A percentile compares a stretch with the other conserved stretches of the same genome.
Conservation (phyloP, 2,888 invertebrate species). For the Hypercompe scribonia region DNA sequence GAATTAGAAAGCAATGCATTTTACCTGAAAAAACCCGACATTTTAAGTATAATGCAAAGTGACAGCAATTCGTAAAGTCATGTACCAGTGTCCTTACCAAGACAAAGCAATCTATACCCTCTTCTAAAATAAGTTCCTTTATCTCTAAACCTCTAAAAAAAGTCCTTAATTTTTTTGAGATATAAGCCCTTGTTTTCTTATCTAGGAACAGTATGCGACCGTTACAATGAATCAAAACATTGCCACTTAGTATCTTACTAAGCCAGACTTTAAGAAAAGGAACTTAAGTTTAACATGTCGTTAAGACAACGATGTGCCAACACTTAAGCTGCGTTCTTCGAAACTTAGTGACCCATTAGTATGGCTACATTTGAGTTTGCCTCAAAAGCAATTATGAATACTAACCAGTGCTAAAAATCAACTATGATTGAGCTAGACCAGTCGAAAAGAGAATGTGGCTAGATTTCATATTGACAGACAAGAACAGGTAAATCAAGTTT, state of each 20-base stretch:
- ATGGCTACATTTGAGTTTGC: neutral
- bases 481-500: slow-evolving; percentile 74
- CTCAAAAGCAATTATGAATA: neutral
- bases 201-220: no score
- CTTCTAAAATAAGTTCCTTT: neutral
- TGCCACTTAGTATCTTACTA: neutral
- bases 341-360: no score
- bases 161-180: no score
- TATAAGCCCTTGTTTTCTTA: no score
- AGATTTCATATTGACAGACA: slow-evolving; percentile 58
- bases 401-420: slow-evolving; percentile 18
- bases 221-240: neutral
- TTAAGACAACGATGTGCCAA: neutral
- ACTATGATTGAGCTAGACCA: slow-evolving; percentile 29
- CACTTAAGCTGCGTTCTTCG: no score
- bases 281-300: neutral
- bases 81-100: neutral
- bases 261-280: neutral
- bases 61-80: neutral
- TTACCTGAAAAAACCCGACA: neutral
- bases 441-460: slow-evolving; percentile 50
- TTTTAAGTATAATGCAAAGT: neutral
- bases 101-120: neutral
- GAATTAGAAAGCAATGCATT: neutral
- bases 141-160: no score